Evolutionary conservation across 2,888 invertebrate species (phyloP).

Genomic region (Hoplodrina ambigua): DNA sequence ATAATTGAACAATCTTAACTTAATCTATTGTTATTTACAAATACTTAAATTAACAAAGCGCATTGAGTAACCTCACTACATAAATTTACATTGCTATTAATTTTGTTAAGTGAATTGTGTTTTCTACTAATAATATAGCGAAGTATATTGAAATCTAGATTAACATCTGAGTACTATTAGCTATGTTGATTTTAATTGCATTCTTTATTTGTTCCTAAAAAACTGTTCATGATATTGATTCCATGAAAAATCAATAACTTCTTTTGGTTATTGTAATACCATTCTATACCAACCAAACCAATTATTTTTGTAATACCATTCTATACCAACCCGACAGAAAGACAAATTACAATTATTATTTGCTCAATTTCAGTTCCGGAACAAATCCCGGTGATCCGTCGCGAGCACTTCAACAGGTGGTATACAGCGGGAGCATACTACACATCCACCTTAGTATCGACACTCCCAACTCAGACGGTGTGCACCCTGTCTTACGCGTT

Average conservation of each 20-base stretch:
- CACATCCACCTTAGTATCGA: constrained; percentile 94
- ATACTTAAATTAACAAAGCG: constrained; percentile 9
- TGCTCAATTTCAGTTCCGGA: constrained; percentile 92
- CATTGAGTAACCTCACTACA: constrained; percentile 1
- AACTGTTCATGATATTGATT: background rate
- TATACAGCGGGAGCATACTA: constrained; percentile 96
- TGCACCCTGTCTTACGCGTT: constrained; percentile 94
- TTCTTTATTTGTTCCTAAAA: background rate
- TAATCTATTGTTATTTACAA: background rate
- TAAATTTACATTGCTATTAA: no score
- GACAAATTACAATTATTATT: constrained; percentile 24
- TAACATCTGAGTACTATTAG: background rate
- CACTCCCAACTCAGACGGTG: constrained; percentile 95
- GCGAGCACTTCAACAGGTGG: constrained; percentile 97
- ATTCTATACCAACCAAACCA: no score
- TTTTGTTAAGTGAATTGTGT: constrained; percentile 13
- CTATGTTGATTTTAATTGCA: background rate
- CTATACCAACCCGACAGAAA: background rate
- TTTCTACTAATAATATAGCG: background rate
- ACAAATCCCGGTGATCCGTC: constrained; percentile 94
- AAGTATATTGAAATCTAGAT: constrained; percentile 3
- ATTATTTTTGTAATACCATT: background rate
- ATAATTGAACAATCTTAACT: constrained; percentile 31
- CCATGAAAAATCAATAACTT: background rate
- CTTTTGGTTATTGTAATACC: no score